phyloP scores from a whole-genome alignment of 2,113 vertebrate species.

The Nycticebus coucang region DNA sequence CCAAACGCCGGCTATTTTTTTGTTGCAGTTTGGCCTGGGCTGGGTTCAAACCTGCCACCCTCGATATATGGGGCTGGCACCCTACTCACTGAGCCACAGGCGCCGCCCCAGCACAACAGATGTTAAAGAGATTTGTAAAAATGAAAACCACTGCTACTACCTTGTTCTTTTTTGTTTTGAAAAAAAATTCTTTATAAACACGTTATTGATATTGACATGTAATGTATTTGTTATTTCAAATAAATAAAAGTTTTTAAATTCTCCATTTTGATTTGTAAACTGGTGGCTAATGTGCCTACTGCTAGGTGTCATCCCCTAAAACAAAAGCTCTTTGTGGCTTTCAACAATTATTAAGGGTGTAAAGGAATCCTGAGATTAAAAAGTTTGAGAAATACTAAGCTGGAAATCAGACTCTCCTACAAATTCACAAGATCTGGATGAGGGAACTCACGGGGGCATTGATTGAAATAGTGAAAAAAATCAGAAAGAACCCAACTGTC shows the following conservation, averaged over 20 bases:
- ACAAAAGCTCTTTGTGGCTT: not conserved
- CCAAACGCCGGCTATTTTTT: too few relatives aligned
- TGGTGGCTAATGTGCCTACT: not conserved
- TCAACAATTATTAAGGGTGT: not conserved
- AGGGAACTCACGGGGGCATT: not conserved
- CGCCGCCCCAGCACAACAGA: not conserved
- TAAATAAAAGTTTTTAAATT: not conserved
- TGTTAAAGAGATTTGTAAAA: not conserved
- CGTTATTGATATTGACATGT: not conserved
- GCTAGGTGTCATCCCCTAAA: not conserved
- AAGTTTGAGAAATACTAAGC: not conserved
- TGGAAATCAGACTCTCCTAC: not conserved
- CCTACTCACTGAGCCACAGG: too few relatives aligned
- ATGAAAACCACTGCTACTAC: not conserved
- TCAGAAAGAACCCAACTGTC: not conserved
- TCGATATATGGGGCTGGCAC: too few relatives aligned
- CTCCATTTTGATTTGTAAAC: slow-evolving; percentile 1
- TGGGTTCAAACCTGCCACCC: too few relatives aligned
- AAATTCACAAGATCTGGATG: not conserved
- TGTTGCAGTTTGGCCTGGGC: too few relatives aligned
- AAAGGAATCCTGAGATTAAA: not conserved
- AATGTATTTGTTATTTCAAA: not conserved
- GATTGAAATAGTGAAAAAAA: not conserved
- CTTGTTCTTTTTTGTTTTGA: not conserved
- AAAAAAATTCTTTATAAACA: slow-evolving; percentile 27